Percentiles rank a stretch among this genome's conserved stretches.
Conservation (phyloP, 2,888 invertebrate genomes). For the Rhimphoctona megacephalus region DNA sequence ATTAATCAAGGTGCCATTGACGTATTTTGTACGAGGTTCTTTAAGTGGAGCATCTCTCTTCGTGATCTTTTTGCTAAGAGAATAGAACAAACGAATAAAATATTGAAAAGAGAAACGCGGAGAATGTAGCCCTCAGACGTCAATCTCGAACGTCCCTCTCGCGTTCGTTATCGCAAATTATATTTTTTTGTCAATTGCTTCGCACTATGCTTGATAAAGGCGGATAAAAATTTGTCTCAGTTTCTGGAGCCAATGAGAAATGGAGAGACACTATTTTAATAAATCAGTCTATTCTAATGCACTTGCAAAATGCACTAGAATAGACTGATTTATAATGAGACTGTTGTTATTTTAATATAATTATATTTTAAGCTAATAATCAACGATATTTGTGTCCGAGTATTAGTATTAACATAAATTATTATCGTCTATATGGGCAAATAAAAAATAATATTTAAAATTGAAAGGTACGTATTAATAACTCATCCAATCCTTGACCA, state of each 20-base stretch:
- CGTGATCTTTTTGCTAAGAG: neutral
- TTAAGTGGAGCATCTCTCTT: neutral
- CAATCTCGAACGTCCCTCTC: constrained; percentile 15
- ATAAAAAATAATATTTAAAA: neutral
- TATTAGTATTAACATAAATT: neutral
- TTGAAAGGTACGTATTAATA: neutral
- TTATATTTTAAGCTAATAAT: neutral
- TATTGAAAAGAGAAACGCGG: constrained; percentile 4
- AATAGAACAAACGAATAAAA: constrained; percentile 13
- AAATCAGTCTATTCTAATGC: neutral
- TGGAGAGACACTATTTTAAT: neutral
- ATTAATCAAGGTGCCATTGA: constrained; percentile 18
- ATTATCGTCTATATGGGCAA: neutral
- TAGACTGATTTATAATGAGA: constrained; percentile 1
- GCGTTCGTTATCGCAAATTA: constrained; percentile 21
- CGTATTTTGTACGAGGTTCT: neutral
- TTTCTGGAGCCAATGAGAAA: constrained; percentile 3
- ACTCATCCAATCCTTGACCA: neutral
- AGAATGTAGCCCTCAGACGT: constrained; percentile 7
- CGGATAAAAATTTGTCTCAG: constrained; percentile 2
- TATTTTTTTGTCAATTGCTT: constrained; percentile 7
- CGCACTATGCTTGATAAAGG: constrained; percentile 16
- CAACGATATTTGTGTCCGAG: constrained; percentile 6
- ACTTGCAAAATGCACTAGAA: neutral
- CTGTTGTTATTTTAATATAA: neutral